Evolutionary conservation across 2,113 vertebrate species (phyloP).

Genomic region (Periophthalmodon schlosseri): DNA sequence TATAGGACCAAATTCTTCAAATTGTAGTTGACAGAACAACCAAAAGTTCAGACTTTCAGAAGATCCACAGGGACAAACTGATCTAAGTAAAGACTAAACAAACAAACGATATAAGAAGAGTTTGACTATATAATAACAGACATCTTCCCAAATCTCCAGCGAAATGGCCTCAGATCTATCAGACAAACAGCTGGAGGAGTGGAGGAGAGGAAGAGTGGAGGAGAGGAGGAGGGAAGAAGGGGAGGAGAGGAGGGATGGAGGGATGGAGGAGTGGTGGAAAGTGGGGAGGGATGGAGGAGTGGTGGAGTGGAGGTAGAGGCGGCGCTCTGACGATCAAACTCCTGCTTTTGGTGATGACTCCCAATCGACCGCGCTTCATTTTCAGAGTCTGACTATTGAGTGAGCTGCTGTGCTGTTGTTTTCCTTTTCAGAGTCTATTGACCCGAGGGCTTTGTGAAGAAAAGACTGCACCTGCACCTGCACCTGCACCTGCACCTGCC

Average conservation of each 20-base stretch:
- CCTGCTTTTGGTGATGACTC: not conserved
- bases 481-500: too few species aligned
- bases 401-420: conserved; percentile 8
- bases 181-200: not conserved
- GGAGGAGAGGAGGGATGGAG: too few species aligned
- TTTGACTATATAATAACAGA: not conserved
- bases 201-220: too few species aligned
- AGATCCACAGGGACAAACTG: too few species aligned
- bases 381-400: conserved; percentile 25
- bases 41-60: too few species aligned
- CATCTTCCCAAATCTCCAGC: not conserved
- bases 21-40: too few species aligned
- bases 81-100: not conserved
- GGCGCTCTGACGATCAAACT: not conserved
- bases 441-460: conserved; percentile 11
- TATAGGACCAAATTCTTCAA: too few species aligned
- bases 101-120: not conserved
- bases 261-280: too few species aligned
- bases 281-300: too few species aligned
- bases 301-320: not conserved
- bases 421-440: conserved; percentile 14
- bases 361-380: conserved; percentile 26
- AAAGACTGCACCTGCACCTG: conserved; percentile 4
- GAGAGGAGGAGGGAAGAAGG: not conserved
- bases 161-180: not conserved